Base-by-base conservation (phyloP, 2,113 vertebrate species). In the Uropsilus gracilis region DNA sequence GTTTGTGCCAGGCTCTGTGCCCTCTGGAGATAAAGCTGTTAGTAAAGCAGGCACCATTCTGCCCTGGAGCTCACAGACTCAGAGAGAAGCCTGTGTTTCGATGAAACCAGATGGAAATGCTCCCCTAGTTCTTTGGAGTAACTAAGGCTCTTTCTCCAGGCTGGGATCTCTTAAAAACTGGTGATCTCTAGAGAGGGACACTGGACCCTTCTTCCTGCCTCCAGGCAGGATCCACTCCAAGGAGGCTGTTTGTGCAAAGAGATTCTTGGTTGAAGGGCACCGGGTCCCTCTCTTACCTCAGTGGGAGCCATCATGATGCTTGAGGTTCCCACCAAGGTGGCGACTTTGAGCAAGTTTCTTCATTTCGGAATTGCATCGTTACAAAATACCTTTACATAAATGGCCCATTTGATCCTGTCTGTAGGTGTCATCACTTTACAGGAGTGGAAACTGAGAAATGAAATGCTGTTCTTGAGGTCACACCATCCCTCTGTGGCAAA, bases 111-210 rank as follows among this genome's bases (percentile, higher is more conserved):
- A 77, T 78, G 28, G 71, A 34, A 17, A 16, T 37, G 44, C 6
- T 26, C 1, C 17, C 37, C 26, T 11, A 5, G 2, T 26, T 12
- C 20, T 18, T 4, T 1, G 8, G 16, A 6, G 11, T n/a, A 6
- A 6, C 39, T 32, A 16, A 46, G 42, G 28, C 20, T 85, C 39
- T 13, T 34, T 77, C 6, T 84, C 57, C 28, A 69, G 34, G 32
- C 24, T 14, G 22, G 5, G 17, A 4, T 13, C 76, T 77, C 37
- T 32, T 44, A 3, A 55, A 95, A 64, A 68, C 48, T 69, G 73
- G n/a, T 78, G n/a, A 37, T 57, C 57, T 63, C 75, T 69, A 64
- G 44, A 5, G 1, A 26, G 64, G 30, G 17, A 34, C 48, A 34
- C 13, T 7, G 16, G 1, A 16, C 12, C 8, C 53, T 32, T 64